These are phyloP conservation scores for Capitulum mitella DNA, from an alignment of 2,888 invertebrate genomes.

Conservation along the genomic window DNA sequence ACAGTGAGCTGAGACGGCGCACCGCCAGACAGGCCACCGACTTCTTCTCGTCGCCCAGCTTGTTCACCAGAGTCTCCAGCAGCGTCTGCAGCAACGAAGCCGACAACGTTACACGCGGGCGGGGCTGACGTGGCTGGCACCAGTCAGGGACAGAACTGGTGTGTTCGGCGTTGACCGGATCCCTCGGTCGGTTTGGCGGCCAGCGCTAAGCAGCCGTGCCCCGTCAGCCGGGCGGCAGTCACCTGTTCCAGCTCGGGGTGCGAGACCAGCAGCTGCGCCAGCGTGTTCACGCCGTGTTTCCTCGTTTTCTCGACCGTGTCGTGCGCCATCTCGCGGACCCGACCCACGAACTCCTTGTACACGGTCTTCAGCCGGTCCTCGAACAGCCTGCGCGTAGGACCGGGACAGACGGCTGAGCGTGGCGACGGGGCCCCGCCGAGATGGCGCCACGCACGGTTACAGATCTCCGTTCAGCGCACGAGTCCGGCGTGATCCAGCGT, in stretches of 20 bases:
- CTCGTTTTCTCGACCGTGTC: constrained; percentile 11
- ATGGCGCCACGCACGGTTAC: too few species aligned
- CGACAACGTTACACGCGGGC: too few species aligned
- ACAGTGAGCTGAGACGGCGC: background rate
- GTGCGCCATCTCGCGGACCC: background rate
- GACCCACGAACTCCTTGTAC: constrained; percentile 4
- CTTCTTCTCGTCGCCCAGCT: constrained; percentile 25
- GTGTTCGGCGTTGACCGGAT: too few species aligned
- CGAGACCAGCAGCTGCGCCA: background rate
- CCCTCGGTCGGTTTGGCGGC: too few species aligned
- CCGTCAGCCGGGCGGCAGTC: background rate
- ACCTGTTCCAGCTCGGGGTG: constrained; percentile 18
- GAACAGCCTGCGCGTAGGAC: constrained; percentile 2
- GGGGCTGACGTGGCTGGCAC: too few species aligned
- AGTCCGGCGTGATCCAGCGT: too few species aligned
- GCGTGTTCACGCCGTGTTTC: constrained; percentile 3
- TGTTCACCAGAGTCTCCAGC: constrained; percentile 8
- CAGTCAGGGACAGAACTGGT: too few species aligned
- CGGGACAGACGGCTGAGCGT: too few species aligned
- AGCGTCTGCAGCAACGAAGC: too few species aligned
- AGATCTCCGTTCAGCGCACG: too few species aligned
- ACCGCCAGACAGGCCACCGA: constrained; percentile 21
- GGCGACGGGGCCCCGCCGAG: too few species aligned
- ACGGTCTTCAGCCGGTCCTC: background rate
- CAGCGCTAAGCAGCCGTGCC: too few species aligned